Conservation (phyloP, 2,113 vertebrate genomes). For the Salvelinus alpinus region DNA sequence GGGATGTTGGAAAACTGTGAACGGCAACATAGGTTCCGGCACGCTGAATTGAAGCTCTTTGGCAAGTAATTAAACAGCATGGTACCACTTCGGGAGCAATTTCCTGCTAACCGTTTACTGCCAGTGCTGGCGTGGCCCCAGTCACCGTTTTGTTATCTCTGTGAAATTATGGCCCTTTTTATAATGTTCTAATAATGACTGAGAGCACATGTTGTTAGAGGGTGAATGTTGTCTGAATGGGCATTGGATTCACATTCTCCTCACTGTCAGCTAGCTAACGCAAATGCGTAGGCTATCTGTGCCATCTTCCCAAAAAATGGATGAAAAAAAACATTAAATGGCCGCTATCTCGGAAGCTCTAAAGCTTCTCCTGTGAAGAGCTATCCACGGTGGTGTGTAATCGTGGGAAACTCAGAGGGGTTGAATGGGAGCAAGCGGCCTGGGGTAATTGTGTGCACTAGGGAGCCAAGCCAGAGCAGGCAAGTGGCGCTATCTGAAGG, state of each 20-base stretch:
- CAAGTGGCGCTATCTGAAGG: constrained; percentile 44
- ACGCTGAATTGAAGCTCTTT: constrained; percentile 60
- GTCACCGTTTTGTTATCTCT: constrained; percentile 61
- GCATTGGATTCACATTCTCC: constrained; percentile 55
- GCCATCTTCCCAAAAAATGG: constrained; percentile 50
- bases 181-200: constrained; percentile 72
- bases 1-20: constrained; percentile 44
- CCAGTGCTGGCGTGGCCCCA: constrained; percentile 43
- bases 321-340: constrained; percentile 40
- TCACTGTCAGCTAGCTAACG: constrained; percentile 54
- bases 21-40: constrained; percentile 46
- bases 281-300: constrained; percentile 50
- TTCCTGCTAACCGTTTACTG: constrained; percentile 64
- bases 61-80: constrained; percentile 71
- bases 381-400: constrained; percentile 42
- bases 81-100: constrained; percentile 67
- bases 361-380: constrained; percentile 32
- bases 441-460: constrained; percentile 36
- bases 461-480: constrained; percentile 29
- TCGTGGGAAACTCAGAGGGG: constrained; percentile 52
- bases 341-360: constrained; percentile 42
- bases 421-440: constrained; percentile 38
- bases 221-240: constrained; percentile 55
- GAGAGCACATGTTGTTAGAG: constrained; percentile 59
- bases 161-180: constrained; percentile 67